Conservation (phyloP, 1,140 invertebrate species). For the Micrasema minimum region DNA sequence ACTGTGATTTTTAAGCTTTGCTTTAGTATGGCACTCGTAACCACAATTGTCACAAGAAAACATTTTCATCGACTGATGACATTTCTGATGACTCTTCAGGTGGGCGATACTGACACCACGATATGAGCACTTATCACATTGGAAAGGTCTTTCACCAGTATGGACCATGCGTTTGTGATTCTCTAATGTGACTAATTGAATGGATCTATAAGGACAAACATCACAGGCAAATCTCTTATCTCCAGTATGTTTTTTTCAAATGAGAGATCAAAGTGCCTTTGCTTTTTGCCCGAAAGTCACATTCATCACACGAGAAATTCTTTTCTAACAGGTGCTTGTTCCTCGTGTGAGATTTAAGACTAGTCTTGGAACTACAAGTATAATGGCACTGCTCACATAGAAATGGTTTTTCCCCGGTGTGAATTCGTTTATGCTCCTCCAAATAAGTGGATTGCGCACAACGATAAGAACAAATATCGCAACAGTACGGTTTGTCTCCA, state of each 20-base stretch:
- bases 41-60: slow-evolving; percentile 47
- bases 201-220: slow-evolving; percentile 45
- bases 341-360: slow-evolving; percentile 45
- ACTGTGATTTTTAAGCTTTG: slow-evolving; percentile 41
- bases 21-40: slow-evolving; percentile 47
- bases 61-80: slow-evolving; percentile 42
- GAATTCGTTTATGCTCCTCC: slow-evolving; percentile 42
- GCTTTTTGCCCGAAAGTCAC: slow-evolving; percentile 45
- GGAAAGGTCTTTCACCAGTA: slow-evolving; percentile 46
- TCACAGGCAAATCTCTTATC: slow-evolving; percentile 46
- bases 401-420: slow-evolving; percentile 45
- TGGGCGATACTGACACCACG: slow-evolving; percentile 34
- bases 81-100: slow-evolving; percentile 45
- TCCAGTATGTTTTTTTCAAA: slow-evolving; percentile 43
- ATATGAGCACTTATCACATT: slow-evolving; percentile 47
- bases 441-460: slow-evolving; percentile 44
- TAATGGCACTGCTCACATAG: slow-evolving; percentile 50
- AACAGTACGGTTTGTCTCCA: slow-evolving; percentile 45
- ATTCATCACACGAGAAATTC: slow-evolving; percentile 44
- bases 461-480: slow-evolving; percentile 42
- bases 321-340: slow-evolving; percentile 48
- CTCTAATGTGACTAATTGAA: slow-evolving; percentile 42
- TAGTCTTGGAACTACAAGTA: slow-evolving; percentile 36
- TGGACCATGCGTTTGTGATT: slow-evolving; percentile 50
- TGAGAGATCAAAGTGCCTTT: slow-evolving; percentile 45